phyloP scores from a whole-genome alignment of 2,113 vertebrate species.

The Oreochromis tanganicae region DNA sequence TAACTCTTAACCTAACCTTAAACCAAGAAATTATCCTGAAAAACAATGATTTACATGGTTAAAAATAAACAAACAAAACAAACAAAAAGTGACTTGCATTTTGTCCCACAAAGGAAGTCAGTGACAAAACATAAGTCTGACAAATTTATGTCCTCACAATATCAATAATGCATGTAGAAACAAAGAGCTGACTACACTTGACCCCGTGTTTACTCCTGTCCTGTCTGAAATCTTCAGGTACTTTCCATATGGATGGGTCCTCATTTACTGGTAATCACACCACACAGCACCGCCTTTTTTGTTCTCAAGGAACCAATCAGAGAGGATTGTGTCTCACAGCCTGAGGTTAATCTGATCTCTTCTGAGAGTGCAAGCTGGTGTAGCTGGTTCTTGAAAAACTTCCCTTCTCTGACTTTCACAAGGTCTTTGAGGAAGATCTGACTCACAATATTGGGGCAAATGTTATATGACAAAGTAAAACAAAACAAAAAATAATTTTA shows the following conservation, averaged over 20 bases:
- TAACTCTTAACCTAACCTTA: background rate
- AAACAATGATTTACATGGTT: background rate
- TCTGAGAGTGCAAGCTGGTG: background rate
- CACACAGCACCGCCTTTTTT: background rate
- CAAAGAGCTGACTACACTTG: background rate
- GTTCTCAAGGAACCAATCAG: constrained; percentile 1
- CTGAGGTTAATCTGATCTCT: background rate
- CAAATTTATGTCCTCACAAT: background rate
- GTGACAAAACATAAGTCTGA: background rate
- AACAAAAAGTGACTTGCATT: background rate
- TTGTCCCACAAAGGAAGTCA: background rate
- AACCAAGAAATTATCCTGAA: background rate
- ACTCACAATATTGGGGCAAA: background rate
- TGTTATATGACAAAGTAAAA: background rate
- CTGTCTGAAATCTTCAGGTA: constrained; percentile 40
- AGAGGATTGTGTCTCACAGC: background rate
- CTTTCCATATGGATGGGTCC: constrained; percentile 43
- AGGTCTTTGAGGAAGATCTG: background rate
- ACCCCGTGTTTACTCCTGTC: background rate
- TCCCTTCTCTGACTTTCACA: background rate
- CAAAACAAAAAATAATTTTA: background rate
- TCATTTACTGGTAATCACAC: background rate
- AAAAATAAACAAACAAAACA: background rate
- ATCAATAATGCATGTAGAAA: background rate
- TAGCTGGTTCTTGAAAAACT: background rate